Conservation (phyloP, 53 echinoderm and acorn worm genomes). For the Temnopleurus reevesii region DNA sequence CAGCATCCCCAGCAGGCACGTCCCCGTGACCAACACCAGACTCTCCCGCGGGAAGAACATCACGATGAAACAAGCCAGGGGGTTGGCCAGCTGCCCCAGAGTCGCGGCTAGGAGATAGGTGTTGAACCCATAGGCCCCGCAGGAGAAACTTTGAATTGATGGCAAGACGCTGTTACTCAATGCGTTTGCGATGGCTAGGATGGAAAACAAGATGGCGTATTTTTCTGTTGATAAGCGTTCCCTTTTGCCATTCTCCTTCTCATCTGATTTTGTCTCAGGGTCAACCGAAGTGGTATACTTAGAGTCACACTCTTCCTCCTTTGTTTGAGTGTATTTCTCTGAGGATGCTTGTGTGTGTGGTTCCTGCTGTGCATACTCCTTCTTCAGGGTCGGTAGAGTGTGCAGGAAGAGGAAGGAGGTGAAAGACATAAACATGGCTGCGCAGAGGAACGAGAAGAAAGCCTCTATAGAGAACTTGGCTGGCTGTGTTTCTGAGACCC, state of each 20-base stretch:
- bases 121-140: slow-evolving; percentile 78
- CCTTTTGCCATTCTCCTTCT: neutral
- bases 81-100: slow-evolving; percentile 80
- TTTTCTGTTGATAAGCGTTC: neutral
- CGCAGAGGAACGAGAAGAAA: slow-evolving; percentile 83
- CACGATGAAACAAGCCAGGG: slow-evolving; percentile 79
- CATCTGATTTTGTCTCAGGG: neutral
- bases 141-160: slow-evolving; percentile 90
- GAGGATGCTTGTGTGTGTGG: neutral
- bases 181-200: slow-evolving; percentile 80
- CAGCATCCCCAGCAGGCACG: slow-evolving; percentile 45
- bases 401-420: slow-evolving; percentile 77
- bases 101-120: slow-evolving; percentile 89
- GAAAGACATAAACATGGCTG: slow-evolving; percentile 73
- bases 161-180: slow-evolving; percentile 87
- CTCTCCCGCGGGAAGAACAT: slow-evolving; percentile 71
- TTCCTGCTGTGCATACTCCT: slow-evolving; percentile 62
- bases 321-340: neutral
- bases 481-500: slow-evolving; percentile 59
- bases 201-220: slow-evolving; percentile 61
- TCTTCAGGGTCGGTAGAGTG: slow-evolving; percentile 71
- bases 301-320: neutral
- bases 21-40: slow-evolving; percentile 58
- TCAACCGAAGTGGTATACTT: neutral
- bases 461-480: slow-evolving; percentile 74